Evolutionary conservation across 2,113 vertebrate genomes (phyloP).

Genomic region (Alethe diademata): DNA sequence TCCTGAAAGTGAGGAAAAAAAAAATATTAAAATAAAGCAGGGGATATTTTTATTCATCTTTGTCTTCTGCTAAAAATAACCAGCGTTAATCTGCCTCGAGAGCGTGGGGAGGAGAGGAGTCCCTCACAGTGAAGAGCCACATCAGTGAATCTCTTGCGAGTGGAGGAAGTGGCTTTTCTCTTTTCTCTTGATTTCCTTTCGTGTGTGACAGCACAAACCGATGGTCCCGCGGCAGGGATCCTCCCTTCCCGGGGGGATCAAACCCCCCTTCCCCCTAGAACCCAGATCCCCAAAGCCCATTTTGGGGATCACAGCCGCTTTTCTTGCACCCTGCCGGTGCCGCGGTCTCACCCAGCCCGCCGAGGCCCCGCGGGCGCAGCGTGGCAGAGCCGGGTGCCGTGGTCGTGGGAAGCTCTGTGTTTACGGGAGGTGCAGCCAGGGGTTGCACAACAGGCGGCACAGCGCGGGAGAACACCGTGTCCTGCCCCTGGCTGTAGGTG

Average conservation of each 20-base stretch:
- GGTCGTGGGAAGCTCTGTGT: neutral
- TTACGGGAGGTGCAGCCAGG: neutral
- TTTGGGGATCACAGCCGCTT: neutral
- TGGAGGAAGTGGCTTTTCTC: neutral
- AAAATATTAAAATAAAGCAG: neutral
- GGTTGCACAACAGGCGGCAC: slow-evolving; percentile 50
- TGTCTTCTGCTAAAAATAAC: slow-evolving; percentile 49
- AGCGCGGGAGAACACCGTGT: slow-evolving; percentile 18
- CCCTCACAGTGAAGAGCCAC: neutral
- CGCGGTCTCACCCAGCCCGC: neutral
- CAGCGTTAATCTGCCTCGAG: neutral
- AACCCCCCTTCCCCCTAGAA: neutral
- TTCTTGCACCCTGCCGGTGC: neutral
- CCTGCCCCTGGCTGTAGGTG: neutral
- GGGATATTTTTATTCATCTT: slow-evolving; percentile 43
- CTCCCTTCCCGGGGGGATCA: accelerated
- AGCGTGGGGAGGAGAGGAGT: neutral
- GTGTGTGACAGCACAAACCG: neutral
- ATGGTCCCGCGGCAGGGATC: neutral
- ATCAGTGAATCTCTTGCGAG: neutral
- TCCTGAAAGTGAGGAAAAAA: neutral
- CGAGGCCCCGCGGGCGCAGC: neutral
- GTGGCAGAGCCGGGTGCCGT: neutral
- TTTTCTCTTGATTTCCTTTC: neutral
- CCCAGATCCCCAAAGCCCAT: accelerated